Evolutionary conservation across 2,888 invertebrate species (phyloP).

Genomic region (Callyntrura sp.): DNA sequence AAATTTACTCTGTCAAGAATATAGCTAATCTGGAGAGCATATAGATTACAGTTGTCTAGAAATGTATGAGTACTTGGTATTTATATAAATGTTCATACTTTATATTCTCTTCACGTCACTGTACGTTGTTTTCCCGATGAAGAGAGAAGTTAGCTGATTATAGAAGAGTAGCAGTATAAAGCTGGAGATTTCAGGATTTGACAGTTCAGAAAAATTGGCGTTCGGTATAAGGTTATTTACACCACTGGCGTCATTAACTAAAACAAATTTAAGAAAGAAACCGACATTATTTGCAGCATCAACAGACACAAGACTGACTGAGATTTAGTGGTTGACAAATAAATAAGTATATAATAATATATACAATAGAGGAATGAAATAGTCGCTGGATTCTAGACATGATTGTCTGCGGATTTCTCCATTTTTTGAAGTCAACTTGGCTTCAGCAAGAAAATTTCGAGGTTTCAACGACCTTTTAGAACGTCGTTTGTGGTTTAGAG

Average conservation of each 20-base stretch:
- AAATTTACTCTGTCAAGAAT: slow-evolving; percentile 10
- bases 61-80: no score
- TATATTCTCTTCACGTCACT: background rate
- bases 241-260: slow-evolving; percentile 13
- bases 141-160: background rate
- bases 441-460: background rate
- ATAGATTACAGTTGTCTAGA: background rate
- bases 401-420: no score
- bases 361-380: background rate
- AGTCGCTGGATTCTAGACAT: background rate
- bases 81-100: no score
- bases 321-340: background rate
- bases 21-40: background rate
- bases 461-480: background rate
- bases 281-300: background rate
- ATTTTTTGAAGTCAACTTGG: no score
- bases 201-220: slow-evolving; percentile 28
- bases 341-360: background rate
- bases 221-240: slow-evolving; percentile 5
- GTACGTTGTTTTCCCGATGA: background rate
- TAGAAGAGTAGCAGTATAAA: background rate
- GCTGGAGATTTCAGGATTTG: slow-evolving; percentile 16
- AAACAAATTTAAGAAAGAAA: background rate
- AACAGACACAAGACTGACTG: background rate
- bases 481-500: slow-evolving; percentile 10